Evolutionary conservation across 2,888 invertebrate species (phyloP).

Genomic region (Polylopha cassiicola): DNA sequence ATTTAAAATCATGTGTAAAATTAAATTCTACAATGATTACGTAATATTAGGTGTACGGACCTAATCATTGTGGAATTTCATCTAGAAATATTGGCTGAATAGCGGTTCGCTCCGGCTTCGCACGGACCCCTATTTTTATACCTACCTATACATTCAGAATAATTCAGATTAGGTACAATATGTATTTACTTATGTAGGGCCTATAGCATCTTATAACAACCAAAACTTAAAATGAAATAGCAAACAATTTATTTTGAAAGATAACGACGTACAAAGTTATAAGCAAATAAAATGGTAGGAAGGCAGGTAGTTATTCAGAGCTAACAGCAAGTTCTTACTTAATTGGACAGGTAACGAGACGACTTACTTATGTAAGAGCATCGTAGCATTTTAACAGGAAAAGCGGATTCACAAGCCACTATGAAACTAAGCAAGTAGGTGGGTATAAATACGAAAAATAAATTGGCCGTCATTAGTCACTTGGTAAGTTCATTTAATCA

Average conservation of each 20-base stretch:
- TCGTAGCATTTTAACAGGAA: slow-evolving; percentile 9
- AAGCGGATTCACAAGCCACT: slow-evolving; percentile 3
- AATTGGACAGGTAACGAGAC: slow-evolving; percentile 18
- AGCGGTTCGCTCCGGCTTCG: too few species aligned
- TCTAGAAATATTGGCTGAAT: too few species aligned
- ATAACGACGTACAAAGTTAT: background rate
- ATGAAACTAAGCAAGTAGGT: background rate
- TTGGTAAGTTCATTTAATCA: too few species aligned
- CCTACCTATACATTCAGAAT: too few species aligned
- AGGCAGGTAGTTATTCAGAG: slow-evolving; percentile 5
- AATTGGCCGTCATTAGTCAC: background rate
- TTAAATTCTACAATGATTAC: too few species aligned
- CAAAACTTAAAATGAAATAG: background rate
- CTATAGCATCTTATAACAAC: too few species aligned
- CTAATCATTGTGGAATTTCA: too few species aligned
- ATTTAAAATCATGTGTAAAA: too few species aligned
- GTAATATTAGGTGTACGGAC: too few species aligned
- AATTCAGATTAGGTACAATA: too few species aligned
- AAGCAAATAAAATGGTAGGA: background rate
- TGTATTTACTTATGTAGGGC: too few species aligned
- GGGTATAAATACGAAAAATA: slow-evolving; percentile 20
- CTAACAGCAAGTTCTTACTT: slow-evolving; percentile 7
- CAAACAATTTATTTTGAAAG: background rate
- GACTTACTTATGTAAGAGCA: slow-evolving; percentile 13
- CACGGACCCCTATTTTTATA: too few species aligned